Evolutionary conservation across 2,113 vertebrate genomes (phyloP).

Genomic region (Oreamnos americanus): DNA sequence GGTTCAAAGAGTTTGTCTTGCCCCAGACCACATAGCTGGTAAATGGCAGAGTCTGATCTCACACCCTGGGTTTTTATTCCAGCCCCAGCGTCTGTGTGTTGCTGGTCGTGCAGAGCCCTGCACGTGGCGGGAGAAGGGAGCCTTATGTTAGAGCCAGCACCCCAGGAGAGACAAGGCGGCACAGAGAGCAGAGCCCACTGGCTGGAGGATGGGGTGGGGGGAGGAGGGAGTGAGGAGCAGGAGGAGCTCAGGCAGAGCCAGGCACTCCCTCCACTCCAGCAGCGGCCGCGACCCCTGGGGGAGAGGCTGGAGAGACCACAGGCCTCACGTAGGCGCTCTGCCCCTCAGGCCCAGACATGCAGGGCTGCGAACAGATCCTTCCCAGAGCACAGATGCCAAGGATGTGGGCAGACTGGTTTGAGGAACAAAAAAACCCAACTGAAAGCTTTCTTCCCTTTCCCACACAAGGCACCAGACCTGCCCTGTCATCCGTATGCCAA

Average conservation of each 20-base stretch:
- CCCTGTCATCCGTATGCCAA: not conserved
- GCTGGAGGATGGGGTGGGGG: not conserved
- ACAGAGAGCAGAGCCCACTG: not conserved
- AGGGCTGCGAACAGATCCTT: not conserved
- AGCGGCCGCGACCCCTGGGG: not conserved
- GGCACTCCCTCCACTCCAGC: not conserved
- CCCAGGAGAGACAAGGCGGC: not conserved
- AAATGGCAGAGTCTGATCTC: not conserved
- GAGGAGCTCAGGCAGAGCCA: not conserved
- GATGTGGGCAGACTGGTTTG: slow-evolving; percentile 70
- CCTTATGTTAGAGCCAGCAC: not conserved
- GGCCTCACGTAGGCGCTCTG: not conserved
- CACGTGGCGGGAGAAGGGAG: not conserved
- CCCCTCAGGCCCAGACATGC: slow-evolving; percentile 54
- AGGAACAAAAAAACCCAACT: slow-evolving; percentile 42
- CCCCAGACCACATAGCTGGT: slow-evolving; percentile 34
- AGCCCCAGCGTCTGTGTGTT: not conserved
- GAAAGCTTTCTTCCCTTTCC: slow-evolving; percentile 23
- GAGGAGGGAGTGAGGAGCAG: not conserved
- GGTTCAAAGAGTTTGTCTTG: slow-evolving; percentile 28
- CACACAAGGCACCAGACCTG: not conserved
- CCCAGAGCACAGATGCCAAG: not conserved
- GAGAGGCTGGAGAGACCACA: not conserved
- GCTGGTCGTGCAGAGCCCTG: not conserved
- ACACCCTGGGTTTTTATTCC: not conserved